These are phyloP conservation scores for Gephyroberyx darwinii DNA, from an alignment of 2,797 vertebrate genomes.

Conservation along the genomic window DNA sequence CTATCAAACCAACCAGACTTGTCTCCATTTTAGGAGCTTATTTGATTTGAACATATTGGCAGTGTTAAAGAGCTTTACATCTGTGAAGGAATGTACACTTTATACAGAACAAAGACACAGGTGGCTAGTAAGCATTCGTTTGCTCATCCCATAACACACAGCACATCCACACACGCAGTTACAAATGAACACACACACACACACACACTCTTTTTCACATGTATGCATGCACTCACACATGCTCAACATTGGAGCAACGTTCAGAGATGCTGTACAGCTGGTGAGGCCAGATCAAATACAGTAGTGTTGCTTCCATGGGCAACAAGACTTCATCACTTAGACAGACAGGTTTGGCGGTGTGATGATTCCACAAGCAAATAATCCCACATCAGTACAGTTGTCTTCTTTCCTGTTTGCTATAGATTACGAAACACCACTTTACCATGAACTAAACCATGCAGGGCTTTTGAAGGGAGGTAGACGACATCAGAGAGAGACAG, in stretches of 20 bases:
- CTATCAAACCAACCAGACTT: slow-evolving; percentile 45
- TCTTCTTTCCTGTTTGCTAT: slow-evolving; percentile 33
- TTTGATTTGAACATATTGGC: slow-evolving; percentile 72
- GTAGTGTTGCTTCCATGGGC: slow-evolving; percentile 12
- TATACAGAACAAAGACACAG: slow-evolving; percentile 68
- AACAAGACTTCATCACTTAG: slow-evolving; percentile 15
- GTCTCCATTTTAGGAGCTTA: slow-evolving; percentile 58
- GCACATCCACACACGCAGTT: slow-evolving; percentile 35
- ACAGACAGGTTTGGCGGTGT: slow-evolving; percentile 44
- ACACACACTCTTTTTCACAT: slow-evolving; percentile 9
- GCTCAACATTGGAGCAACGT: not conserved
- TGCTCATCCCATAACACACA: slow-evolving; percentile 26
- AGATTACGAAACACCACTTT: slow-evolving; percentile 49
- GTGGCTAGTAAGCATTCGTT: slow-evolving; percentile 42
- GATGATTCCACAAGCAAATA: slow-evolving; percentile 44
- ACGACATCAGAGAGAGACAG: slow-evolving; percentile 26
- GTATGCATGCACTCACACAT: slow-evolving; percentile 35
- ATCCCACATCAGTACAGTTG: slow-evolving; percentile 22
- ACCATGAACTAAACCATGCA: slow-evolving; percentile 67
- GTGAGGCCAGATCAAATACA: slow-evolving; percentile 49
- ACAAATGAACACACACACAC: slow-evolving; percentile 40
- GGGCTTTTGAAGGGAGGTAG: slow-evolving; percentile 42
- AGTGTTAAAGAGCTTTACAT: slow-evolving; percentile 73
- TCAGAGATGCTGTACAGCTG: slow-evolving; percentile 42
- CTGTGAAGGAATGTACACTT: slow-evolving; percentile 45